These are phyloP conservation scores for Oligia latruncula DNA, from an alignment of 2,888 invertebrate genomes.

Conservation along the genomic window DNA sequence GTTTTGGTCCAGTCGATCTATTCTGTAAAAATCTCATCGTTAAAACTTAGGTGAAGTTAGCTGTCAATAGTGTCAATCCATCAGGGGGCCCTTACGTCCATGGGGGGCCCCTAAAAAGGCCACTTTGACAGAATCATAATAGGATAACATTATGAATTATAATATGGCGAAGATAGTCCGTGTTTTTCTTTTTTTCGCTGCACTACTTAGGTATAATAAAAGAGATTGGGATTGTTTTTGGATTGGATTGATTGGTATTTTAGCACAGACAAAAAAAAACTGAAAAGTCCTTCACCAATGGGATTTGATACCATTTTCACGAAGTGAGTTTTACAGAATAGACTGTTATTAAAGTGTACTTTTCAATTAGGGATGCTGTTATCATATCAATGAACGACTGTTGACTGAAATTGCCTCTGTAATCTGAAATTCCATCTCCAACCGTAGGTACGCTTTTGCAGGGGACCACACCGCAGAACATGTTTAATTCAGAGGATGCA, in stretches of 20 bases:
- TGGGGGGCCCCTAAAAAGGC: too few relatives aligned
- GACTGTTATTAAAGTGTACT: neutral
- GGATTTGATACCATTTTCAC: too few relatives aligned
- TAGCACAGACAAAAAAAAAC: too few relatives aligned
- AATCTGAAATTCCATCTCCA: conserved; percentile 38
- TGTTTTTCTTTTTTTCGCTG: too few relatives aligned
- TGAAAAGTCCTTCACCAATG: too few relatives aligned
- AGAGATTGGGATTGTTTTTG: too few relatives aligned
- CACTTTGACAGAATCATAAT: too few relatives aligned
- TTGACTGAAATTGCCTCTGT: conserved; percentile 19
- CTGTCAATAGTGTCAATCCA: neutral
- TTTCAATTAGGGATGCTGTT: conserved; percentile 27
- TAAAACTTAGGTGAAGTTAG: neutral
- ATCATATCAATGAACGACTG: conserved; percentile 22
- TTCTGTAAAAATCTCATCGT: neutral
- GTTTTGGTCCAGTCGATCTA: neutral
- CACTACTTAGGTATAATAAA: too few relatives aligned
- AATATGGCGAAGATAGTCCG: too few relatives aligned
- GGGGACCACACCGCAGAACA: conserved; percentile 21
- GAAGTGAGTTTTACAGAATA: neutral
- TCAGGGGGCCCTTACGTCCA: too few relatives aligned
- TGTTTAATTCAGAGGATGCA: conserved; percentile 57
- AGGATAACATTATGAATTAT: too few relatives aligned
- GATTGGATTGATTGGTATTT: too few relatives aligned
- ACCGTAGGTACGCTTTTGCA: conserved; percentile 6